Evolutionary conservation across 2,888 invertebrate genomes (phyloP).

Genomic region (Terebella lapidaria): DNA sequence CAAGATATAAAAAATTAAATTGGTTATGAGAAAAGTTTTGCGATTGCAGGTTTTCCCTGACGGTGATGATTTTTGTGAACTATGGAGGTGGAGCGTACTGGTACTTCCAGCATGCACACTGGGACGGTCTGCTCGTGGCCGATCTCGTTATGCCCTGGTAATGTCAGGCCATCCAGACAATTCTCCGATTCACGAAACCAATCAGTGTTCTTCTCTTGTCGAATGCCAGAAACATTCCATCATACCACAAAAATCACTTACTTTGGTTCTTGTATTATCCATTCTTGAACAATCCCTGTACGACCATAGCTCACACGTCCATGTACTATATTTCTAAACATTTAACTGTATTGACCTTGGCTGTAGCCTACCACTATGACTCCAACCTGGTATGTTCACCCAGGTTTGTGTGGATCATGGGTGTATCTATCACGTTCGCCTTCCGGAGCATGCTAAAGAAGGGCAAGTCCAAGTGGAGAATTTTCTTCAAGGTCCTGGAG

Average conservation of each 20-base stretch:
- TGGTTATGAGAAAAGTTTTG: no score
- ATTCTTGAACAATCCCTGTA: no score
- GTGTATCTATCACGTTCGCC: conserved; percentile 84
- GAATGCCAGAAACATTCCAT: no score
- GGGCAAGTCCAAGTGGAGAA: conserved; percentile 46
- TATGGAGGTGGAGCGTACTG: conserved; percentile 82
- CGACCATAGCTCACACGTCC: no score
- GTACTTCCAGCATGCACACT: conserved; percentile 81
- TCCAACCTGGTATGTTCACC: no score
- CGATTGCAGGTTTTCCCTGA: conserved; percentile 43
- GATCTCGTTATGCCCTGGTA: conserved; percentile 92
- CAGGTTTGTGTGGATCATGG: conserved; percentile 96
- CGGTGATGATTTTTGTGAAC: conserved; percentile 84
- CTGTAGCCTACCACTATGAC: no score
- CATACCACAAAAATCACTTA: no score
- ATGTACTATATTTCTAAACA: no score
- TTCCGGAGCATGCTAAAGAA: conserved; percentile 69
- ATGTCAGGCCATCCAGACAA: conserved; percentile 15
- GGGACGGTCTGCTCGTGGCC: conserved; percentile 87
- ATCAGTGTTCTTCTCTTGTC: neutral
- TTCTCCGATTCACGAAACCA: neutral
- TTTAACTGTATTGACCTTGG: no score
- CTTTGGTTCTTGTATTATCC: no score
- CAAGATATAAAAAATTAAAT: no score
- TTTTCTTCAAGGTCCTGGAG: conserved; percentile 50